These are phyloP conservation scores for Cyclopterus lumpus DNA, from an alignment of 2,797 vertebrate genomes.

Conservation along the genomic window DNA sequence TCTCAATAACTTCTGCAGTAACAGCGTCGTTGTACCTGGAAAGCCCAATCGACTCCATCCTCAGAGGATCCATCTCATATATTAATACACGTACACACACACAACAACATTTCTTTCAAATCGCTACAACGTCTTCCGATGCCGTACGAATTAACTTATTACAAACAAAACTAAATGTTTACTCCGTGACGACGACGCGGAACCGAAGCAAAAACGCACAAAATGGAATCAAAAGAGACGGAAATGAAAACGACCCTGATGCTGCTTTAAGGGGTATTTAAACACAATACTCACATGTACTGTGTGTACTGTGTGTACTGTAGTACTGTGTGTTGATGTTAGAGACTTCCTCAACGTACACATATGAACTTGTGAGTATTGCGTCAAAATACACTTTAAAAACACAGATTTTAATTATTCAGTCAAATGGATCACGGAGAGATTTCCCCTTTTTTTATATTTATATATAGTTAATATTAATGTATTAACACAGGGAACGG, in stretches of 20 bases:
- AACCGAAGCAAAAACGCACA: constrained; percentile 17
- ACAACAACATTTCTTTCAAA: constrained; percentile 28
- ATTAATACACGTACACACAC: constrained; percentile 55
- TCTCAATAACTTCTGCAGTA: constrained; percentile 44
- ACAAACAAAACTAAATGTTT: constrained; percentile 68
- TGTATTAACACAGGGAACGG: constrained; percentile 3
- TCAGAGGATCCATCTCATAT: constrained; percentile 54
- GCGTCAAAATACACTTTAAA: constrained; percentile 8
- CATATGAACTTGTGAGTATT: background rate
- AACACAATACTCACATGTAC: background rate
- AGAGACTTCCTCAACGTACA: background rate
- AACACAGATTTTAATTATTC: background rate
- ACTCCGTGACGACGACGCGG: constrained; percentile 52
- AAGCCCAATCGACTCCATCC: constrained; percentile 60
- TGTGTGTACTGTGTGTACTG: background rate
- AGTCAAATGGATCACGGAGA: background rate
- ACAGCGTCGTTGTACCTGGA: constrained; percentile 71
- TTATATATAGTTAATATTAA: background rate
- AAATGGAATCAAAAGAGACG: constrained; percentile 1
- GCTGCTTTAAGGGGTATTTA: background rate
- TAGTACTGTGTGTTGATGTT: too few species aligned
- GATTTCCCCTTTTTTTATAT: background rate
- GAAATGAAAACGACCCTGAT: background rate
- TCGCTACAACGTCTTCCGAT: constrained; percentile 62
- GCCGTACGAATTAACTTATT: constrained; percentile 49